Base-by-base conservation (phyloP, 2,797 vertebrate genomes). In the Trachops cirrhosus region DNA sequence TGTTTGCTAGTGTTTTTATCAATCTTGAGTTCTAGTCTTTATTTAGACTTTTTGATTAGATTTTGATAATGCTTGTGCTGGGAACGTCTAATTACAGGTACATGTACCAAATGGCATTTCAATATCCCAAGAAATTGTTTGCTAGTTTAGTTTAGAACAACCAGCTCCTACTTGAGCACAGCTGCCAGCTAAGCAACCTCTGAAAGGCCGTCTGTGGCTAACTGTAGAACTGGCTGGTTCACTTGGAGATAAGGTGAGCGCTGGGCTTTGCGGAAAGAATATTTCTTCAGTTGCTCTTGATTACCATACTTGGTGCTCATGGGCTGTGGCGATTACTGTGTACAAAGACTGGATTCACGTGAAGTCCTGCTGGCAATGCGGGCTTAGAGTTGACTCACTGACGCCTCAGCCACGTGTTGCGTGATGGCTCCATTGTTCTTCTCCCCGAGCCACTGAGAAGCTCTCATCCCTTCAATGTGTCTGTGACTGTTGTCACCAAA, bases 391-490 rank as follows among this genome's bases (percentile, higher is more conserved):
- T 11, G 37, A 54, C 37, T 3, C 1, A 0, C 4, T 0, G 0
- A 21, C 4, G 4, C 67, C 59, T 9, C 3, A 10, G 0, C 39
- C 0, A 0, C 3, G 2, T 16, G 50, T 5, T 1, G 0, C 0
- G 1, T 0, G 3, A 29, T 3, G 78, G 3, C 18, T 9, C 8
- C 0, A 0, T 37, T n/a, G 1, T 9, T 19, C 84, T 67, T n/a
- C 52, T 29, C 44, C 9, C 62, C 8, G 37, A 75, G 86, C 82
- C 83, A 9, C 68, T 1, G 52, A 39, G 83, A 52, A 52, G 16
- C 46, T 44, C 29, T 68, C 41, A 26, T 2, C 44, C 21, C 73
- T 29, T 34, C 19, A 6, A 1, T 0, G 8, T 5, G 34, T 19
- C 26, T 8, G 78, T 8, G 79, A 26, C 46, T 26, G 57, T 64